Evolutionary conservation across 2,888 invertebrate species (phyloP).

Genomic region (Lasioglossum leucozonium): DNA sequence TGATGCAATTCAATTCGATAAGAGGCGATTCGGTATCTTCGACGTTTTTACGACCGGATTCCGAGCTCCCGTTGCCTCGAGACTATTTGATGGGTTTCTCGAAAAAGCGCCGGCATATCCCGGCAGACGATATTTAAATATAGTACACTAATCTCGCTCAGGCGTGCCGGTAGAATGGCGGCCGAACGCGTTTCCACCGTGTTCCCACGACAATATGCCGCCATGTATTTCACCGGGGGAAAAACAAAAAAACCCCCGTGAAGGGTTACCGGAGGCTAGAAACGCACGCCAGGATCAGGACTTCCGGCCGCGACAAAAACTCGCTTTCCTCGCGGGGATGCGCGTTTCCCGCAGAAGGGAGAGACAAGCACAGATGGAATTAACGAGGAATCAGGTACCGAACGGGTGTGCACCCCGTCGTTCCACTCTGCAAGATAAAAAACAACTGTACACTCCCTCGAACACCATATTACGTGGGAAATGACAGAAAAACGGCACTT

Average conservation of each 20-base stretch:
- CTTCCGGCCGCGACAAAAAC: conserved; percentile 75
- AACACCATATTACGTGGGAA: conserved; percentile 56
- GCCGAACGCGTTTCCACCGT: conserved; percentile 71
- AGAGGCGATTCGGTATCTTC: neutral
- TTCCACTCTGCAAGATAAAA: conserved; percentile 27
- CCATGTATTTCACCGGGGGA: conserved; percentile 74
- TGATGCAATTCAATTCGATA: neutral
- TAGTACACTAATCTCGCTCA: conserved; percentile 62
- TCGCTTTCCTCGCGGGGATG: conserved; percentile 58
- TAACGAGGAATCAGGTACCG: conserved; percentile 67
- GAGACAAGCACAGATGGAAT: conserved; percentile 60
- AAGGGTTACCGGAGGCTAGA: conserved; percentile 75
- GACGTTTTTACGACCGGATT: neutral
- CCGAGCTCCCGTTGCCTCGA: neutral
- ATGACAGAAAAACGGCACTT: neutral
- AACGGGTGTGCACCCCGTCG: conserved; percentile 20
- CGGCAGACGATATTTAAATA: conserved; percentile 74
- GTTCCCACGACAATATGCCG: conserved; percentile 81
- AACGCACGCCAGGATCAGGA: conserved; percentile 65
- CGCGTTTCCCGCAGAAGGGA: conserved; percentile 56
- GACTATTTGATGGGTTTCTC: conserved; percentile 29
- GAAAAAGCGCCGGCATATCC: conserved; percentile 25
- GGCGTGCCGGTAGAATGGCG: conserved; percentile 29
- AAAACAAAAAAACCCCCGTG: conserved; percentile 75
- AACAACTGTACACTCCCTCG: conserved; percentile 27